phyloP scores from a whole-genome alignment of 2,888 invertebrate species.

The Lithophane socia region DNA sequence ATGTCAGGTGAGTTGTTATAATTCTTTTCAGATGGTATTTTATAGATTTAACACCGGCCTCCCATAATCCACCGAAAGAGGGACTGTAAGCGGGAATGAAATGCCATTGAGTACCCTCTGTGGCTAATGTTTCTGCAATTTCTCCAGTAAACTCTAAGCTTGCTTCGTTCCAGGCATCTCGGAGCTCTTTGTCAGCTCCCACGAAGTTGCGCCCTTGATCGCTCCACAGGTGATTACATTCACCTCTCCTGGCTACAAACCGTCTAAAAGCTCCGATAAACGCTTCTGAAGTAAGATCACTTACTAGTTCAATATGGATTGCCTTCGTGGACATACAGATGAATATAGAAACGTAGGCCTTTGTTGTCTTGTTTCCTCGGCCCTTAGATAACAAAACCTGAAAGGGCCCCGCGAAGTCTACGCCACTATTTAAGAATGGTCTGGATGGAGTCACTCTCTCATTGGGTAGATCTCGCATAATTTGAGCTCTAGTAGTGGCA shows the following conservation, averaged over 20 bases:
- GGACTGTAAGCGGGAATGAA: conserved; percentile 13
- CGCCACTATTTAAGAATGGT: neutral
- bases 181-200: conserved; percentile 3
- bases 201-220: conserved; percentile 10
- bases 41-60: neutral
- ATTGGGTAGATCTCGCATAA: neutral
- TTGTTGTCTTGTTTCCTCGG: neutral
- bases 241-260: neutral
- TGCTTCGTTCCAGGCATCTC: neutral
- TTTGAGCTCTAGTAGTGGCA: conserved; percentile 1
- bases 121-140: neutral
- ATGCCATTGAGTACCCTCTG: conserved; percentile 14
- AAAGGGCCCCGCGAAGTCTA: neutral
- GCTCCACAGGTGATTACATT: no score
- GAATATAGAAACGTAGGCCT: conserved; percentile 1
- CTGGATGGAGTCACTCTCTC: neutral
- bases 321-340: conserved; percentile 8
- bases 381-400: neutral
- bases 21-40: conserved; percentile 10
- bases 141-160: neutral
- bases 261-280: conserved; percentile 11
- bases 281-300: conserved; percentile 7
- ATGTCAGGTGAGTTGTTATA: conserved; percentile 7
- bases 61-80: conserved; percentile 7
- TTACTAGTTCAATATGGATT: conserved; percentile 1